These are phyloP conservation scores for Eulemur rufifrons DNA, from an alignment of 2,113 vertebrate species.

Conservation along the genomic window DNA sequence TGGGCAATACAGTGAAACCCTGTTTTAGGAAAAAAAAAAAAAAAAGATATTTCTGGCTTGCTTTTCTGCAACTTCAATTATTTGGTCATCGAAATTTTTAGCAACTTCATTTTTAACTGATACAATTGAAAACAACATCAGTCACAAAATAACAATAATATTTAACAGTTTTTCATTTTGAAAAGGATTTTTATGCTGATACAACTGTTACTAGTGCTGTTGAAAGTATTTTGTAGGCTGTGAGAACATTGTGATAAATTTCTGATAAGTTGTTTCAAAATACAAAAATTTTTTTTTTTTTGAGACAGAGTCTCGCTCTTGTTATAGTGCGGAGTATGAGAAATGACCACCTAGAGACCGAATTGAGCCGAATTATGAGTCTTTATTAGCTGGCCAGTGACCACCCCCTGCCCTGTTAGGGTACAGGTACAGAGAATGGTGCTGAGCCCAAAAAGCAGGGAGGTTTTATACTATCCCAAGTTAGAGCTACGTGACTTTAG, in stretches of 20 bases:
- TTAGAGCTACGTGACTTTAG: no score
- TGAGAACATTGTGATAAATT: constrained; percentile 9
- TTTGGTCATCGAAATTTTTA: constrained; percentile 5
- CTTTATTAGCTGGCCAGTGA: no score
- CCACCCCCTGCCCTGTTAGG: no score
- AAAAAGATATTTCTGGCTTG: neutral
- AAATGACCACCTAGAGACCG: no score
- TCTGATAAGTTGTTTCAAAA: constrained; percentile 53
- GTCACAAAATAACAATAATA: neutral
- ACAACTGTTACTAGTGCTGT: neutral
- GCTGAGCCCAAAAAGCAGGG: no score
- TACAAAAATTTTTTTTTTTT: neutral
- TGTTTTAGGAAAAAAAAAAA: neutral
- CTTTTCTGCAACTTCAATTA: constrained; percentile 35
- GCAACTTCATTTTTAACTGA: constrained; percentile 11
- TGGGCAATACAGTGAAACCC: neutral
- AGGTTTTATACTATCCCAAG: no score
- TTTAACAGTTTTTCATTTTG: constrained; percentile 20
- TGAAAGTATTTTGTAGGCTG: neutral
- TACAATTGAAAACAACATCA: neutral
- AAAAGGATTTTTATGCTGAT: neutral
- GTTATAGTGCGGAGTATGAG: no score
- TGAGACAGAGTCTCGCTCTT: no score
- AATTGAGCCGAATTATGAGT: no score
- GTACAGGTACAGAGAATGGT: no score